These are phyloP conservation scores for Bufo bufo DNA, from an alignment of 2,113 vertebrate species.

Conservation along the genomic window DNA sequence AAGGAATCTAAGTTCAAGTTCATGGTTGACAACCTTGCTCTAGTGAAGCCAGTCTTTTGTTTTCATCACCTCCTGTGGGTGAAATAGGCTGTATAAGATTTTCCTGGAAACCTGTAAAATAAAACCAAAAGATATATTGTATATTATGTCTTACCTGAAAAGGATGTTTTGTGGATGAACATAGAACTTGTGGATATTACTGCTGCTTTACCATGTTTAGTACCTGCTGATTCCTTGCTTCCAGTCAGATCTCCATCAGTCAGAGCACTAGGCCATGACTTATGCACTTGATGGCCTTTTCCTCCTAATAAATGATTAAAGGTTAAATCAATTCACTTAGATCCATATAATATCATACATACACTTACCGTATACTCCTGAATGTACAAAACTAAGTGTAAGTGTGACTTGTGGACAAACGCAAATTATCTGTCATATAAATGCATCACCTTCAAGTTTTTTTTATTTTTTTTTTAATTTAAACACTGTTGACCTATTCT, in stretches of 20 bases:
- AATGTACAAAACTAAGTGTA: no score
- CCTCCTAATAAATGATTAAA: constrained; percentile 66
- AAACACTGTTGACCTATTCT: no score
- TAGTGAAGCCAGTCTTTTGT: constrained; percentile 38
- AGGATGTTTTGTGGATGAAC: neutral
- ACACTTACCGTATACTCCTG: neutral
- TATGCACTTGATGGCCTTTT: constrained; percentile 82
- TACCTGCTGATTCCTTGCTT: constrained; percentile 60
- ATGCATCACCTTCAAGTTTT: no score
- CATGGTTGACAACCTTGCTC: constrained; percentile 30
- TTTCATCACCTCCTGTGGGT: neutral
- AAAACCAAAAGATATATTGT: neutral
- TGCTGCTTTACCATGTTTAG: neutral
- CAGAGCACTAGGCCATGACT: constrained; percentile 86
- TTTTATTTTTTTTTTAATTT: no score
- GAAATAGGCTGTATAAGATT: constrained; percentile 27
- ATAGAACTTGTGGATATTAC: neutral
- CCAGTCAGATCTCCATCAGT: constrained; percentile 74
- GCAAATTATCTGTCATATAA: no score
- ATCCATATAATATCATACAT: neutral
- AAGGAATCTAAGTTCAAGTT: neutral
- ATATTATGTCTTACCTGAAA: neutral
- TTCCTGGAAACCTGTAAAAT: neutral
- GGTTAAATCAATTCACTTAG: neutral
- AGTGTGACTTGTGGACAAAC: no score